Evolutionary conservation across 1,140 invertebrate species (phyloP).

Genomic region (Neoseiulus cucumeris): DNA sequence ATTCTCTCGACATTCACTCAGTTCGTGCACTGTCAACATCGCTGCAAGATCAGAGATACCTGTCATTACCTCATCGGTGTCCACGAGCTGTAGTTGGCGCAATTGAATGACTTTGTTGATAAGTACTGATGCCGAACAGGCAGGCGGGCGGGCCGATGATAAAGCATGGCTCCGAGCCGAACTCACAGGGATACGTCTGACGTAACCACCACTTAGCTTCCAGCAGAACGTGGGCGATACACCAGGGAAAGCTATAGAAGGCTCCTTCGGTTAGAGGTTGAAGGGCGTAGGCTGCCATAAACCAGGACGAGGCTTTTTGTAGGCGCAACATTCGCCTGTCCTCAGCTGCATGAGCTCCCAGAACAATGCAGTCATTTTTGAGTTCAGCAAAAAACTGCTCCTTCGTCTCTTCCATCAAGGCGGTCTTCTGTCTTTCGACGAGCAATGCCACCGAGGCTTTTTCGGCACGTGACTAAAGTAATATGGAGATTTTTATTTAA

Average conservation of each 20-base stretch:
- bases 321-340: background rate
- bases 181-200: background rate
- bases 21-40: background rate
- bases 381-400: background rate
- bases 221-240: background rate
- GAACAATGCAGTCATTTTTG: background rate
- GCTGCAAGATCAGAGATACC: background rate
- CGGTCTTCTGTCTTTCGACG: background rate
- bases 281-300: slow-evolving; percentile 2
- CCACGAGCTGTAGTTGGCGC: too few species aligned
- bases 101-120: too few species aligned
- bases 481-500: too few species aligned
- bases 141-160: too few species aligned
- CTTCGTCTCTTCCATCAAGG: background rate
- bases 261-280: background rate
- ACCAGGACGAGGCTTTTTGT: slow-evolving; percentile 1
- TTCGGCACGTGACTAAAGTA: background rate
- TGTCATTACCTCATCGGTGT: too few species aligned
- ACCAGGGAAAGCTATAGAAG: background rate
- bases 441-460: background rate
- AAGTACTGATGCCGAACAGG: too few species aligned
- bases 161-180: too few species aligned
- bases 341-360: background rate
- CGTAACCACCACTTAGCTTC: slow-evolving; percentile 1
- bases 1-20: background rate